Percentiles rank a stretch among this genome's conserved stretches.
Conservation (phyloP, 2,113 vertebrate genomes). For the Labeo catla region DNA sequence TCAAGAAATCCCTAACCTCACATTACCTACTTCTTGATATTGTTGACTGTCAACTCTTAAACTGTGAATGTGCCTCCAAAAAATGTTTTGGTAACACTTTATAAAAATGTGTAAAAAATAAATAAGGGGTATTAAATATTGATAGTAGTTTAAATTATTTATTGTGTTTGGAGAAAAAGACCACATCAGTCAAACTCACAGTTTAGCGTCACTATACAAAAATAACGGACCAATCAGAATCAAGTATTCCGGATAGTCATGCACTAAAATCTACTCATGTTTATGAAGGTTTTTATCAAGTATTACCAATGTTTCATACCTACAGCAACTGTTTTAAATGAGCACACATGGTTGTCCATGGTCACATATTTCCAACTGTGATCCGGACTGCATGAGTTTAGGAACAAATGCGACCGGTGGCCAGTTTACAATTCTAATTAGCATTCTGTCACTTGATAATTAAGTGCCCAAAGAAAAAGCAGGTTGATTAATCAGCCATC, state of each 20-base stretch:
- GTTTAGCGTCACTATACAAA: background rate
- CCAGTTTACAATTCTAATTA: conserved; percentile 37
- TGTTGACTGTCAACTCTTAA: background rate
- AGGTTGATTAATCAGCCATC: conserved; percentile 36
- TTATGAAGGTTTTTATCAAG: background rate
- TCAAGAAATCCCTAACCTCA: background rate
- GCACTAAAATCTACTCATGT: background rate
- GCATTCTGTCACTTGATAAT: conserved; percentile 38
- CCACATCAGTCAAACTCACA: background rate
- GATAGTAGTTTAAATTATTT: background rate
- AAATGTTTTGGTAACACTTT: background rate
- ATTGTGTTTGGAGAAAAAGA: background rate
- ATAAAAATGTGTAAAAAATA: background rate
- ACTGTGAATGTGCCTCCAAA: background rate
- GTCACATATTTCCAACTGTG: background rate
- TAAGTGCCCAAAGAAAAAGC: conserved; percentile 23
- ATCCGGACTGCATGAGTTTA: background rate
- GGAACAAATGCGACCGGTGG: conserved; percentile 43
- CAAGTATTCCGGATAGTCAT: background rate
- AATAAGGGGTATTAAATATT: background rate
- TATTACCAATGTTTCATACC: background rate
- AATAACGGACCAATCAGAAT: background rate
- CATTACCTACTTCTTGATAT: background rate
- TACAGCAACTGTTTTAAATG: background rate
- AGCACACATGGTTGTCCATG: background rate